Evolutionary conservation across 2,888 invertebrate genomes (phyloP), one percentile per base, ranked within the genome.

Genomic region (Platerodrilus igneus): DNA sequence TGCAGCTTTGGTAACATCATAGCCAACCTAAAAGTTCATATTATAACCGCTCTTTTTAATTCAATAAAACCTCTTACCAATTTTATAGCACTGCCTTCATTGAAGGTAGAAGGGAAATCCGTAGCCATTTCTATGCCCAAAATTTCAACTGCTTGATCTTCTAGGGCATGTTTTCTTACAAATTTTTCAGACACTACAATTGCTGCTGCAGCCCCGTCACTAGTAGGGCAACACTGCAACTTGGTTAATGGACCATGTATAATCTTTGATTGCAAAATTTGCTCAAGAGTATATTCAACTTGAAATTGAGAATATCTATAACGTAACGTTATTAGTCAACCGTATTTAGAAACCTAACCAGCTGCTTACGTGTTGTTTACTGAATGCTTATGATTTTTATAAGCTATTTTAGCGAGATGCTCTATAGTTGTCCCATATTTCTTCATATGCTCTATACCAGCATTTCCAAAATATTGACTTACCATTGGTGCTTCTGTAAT

Each of bases 371-470:
- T 95, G 72, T 99, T 99, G 63, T 96, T 93, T 0, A 82, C 79
- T 3, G 96, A 97, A 69, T 99, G 96, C 52, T 90, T 82, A 66
- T 99, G 97, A 69, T 99, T 99, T 68, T 99, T 99, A 62, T 86
- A 86, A 0, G 96, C 97, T 59, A 99, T 93, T 71, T 96, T 97
- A 1, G 92, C 96, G 60, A 97, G 86, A 61, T 96, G 96, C 48
- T 89, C 81, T 9, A 86, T 81, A 46, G 82, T 92, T 0, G 94
- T 91, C 21, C 95, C 95, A 69, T 92, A 96, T 67, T 87, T 89
- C 59, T 87, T 78, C 90, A 94, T 96, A 62, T 99, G 96, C 60
- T 99, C 97, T 29, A 81, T 72, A 8, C 87, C 97, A 34, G 97
- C 97, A 68, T 93, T 94, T 18, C 94, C 96, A 69, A 99, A 99